Conservation (phyloP, 2,888 invertebrate species). For the Drosophila nigricruria region DNA sequence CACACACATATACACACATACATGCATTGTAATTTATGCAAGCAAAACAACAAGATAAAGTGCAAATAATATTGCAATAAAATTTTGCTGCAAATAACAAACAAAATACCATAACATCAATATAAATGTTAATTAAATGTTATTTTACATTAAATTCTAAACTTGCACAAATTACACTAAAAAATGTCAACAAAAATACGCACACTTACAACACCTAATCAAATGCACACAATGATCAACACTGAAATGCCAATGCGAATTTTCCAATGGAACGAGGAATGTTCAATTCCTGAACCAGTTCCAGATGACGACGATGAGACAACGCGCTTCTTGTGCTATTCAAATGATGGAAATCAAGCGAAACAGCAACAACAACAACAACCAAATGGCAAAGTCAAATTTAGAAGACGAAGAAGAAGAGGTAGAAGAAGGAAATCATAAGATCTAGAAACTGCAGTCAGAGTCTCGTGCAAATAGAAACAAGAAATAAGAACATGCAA, state of each 20-base stretch:
- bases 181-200: neutral
- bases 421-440: slow-evolving; percentile 50
- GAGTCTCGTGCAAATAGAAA: slow-evolving; percentile 49
- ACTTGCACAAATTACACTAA: slow-evolving; percentile 2
- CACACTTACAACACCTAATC: slow-evolving; percentile 19
- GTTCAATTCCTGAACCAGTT: slow-evolving; percentile 54
- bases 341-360: slow-evolving; percentile 64
- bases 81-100: neutral
- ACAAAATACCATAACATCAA: neutral
- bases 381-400: slow-evolving; percentile 68
- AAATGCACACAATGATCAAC: slow-evolving; percentile 41
- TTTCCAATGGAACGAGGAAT: slow-evolving; percentile 43
- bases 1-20: neutral
- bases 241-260: slow-evolving; percentile 54
- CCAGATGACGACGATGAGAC: slow-evolving; percentile 49
- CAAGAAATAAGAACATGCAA: slow-evolving; percentile 62
- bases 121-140: neutral
- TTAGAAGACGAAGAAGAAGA: slow-evolving; percentile 21
- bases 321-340: slow-evolving; percentile 59
- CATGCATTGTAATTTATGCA: neutral
- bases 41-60: slow-evolving; percentile 5
- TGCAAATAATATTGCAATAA: neutral
- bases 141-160: too few species aligned
- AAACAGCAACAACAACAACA: slow-evolving; percentile 22
- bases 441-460: slow-evolving; percentile 59